phyloP scores from a whole-genome alignment of 2,888 invertebrate species.

The Mantis religiosa region DNA sequence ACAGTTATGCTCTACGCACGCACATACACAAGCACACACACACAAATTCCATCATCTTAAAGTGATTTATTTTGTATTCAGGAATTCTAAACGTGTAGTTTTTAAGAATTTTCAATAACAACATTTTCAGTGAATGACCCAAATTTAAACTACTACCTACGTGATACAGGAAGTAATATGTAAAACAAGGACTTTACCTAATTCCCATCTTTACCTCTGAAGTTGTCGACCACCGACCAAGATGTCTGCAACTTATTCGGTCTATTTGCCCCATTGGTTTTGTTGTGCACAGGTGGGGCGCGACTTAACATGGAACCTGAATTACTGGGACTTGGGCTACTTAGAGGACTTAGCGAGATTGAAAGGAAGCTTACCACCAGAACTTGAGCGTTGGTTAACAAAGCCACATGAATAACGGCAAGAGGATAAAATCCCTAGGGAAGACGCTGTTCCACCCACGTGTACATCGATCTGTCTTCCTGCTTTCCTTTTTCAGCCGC shows the following conservation, averaged over 20 bases:
- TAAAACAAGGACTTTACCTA: too few species aligned
- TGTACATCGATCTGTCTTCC: not conserved
- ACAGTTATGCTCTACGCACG: too few species aligned
- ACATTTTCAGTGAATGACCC: too few species aligned
- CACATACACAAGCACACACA: too few species aligned
- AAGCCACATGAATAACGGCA: not conserved
- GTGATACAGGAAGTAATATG: too few species aligned
- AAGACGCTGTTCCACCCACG: not conserved
- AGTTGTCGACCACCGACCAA: not conserved
- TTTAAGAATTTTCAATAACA: too few species aligned
- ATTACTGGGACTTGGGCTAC: not conserved
- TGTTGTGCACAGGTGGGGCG: too few species aligned
- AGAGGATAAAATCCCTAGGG: not conserved
- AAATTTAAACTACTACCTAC: too few species aligned
- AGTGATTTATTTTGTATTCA: too few species aligned
- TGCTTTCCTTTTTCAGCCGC: not conserved
- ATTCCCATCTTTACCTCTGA: too few species aligned
- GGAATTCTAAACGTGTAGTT: too few species aligned
- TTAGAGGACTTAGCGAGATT: not conserved
- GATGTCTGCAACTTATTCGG: not conserved
- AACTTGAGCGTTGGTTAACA: not conserved
- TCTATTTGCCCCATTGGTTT: not conserved
- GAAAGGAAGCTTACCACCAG: not conserved
- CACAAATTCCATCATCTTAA: too few species aligned
- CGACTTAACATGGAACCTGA: not conserved